Evolutionary conservation across 2,888 invertebrate species (phyloP), one percentile per base, ranked within the genome.

Genomic region (Tupiocoris notatus): DNA sequence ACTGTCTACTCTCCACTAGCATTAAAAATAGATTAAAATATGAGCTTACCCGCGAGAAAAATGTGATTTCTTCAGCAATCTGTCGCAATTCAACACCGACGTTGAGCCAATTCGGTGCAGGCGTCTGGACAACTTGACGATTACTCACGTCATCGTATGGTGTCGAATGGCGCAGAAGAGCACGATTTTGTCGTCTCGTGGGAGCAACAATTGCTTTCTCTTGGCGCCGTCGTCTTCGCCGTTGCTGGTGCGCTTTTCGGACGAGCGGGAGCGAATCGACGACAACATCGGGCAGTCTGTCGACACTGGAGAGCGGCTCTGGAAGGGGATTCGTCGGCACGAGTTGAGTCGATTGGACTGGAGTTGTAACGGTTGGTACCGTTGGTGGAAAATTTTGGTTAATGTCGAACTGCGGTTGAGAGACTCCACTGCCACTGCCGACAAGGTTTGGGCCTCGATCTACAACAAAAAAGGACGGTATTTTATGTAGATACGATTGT

Each of bases 81-180:
- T 78, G 80, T 58, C 81, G 75, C 65, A 81, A 73, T 61, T 81
- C 80, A 23, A 80, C 79, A n/a, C 81, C 81, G 17, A 80, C 79
- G 58, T 79, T 79, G 57, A 75, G 65, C 75, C 75, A 75, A 17
- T 64, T 75, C 25, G 75, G 56, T 18, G 65, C 24, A 18, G 76
- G 54, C 58, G 68, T 21, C 64, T 57, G 62, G 18, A 59, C 23
- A 17, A 12, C 39, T 23, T 57, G 56, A n/a, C n/a, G 64, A 16
- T 20, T 6, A 6, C 3, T n/a, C 22, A 9, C 65, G 65, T 64
- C 66, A 56, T 75, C 75, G 75, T 64, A 58, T 1, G 75, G 75
- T 16, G 75, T 64, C 57, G 75, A 12, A 20, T 21, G 64, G 39
- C 39, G 39, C 39, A 39, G 12, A 16, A 24, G 63, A 24, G 21